phyloP scores from a whole-genome alignment of 1,140 invertebrate species.

The Apis dorsata region DNA sequence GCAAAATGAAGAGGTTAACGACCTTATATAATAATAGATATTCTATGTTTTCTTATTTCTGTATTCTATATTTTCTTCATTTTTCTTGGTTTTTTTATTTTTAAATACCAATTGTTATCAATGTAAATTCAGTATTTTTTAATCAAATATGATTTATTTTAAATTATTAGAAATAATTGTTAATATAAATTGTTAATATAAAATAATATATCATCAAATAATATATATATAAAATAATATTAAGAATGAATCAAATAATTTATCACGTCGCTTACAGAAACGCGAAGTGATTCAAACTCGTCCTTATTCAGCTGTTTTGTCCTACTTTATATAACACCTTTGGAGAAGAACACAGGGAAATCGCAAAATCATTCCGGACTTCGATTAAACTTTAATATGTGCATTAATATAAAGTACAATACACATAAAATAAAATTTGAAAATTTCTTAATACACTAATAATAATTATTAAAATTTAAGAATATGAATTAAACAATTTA shows the following conservation, averaged over 20 bases:
- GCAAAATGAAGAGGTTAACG: background rate
- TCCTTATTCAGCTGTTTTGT: background rate
- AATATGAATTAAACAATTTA: too few species aligned
- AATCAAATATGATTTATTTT: background rate
- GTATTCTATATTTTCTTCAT: background rate
- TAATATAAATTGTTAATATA: too few species aligned
- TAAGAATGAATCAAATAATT: background rate
- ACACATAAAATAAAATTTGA: background rate
- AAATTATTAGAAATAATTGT: background rate
- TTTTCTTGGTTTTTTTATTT: background rate
- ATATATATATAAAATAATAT: too few species aligned
- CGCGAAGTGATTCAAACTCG: background rate
- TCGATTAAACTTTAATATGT: background rate
- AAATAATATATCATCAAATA: too few species aligned
- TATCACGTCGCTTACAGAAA: background rate
- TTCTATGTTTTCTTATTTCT: background rate
- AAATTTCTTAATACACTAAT: background rate
- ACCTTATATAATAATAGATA: background rate
- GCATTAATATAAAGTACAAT: background rate
- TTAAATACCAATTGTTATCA: background rate
- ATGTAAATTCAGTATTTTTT: background rate
- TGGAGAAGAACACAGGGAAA: background rate
- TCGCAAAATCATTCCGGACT: background rate
- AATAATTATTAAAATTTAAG: too few species aligned
- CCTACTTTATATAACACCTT: slow-evolving; percentile 9